Evolutionary conservation across 2,113 vertebrate species (phyloP).

Genomic region (Stigmatopora argus): DNA sequence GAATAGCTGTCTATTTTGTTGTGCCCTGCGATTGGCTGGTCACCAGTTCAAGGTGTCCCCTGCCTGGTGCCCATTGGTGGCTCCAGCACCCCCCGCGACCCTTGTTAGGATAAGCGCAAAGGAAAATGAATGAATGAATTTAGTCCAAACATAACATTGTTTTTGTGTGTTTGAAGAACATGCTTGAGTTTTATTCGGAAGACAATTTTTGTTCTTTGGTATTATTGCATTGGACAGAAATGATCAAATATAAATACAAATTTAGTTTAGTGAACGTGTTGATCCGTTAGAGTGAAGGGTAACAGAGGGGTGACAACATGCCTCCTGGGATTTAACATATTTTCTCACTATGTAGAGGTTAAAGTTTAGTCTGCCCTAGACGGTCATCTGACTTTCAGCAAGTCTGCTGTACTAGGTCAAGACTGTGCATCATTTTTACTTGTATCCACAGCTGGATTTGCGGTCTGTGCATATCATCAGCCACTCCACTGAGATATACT

Average conservation of each 20-base stretch:
- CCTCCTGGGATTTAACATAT: constrained; percentile 2
- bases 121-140: no score
- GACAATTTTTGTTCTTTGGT: not conserved
- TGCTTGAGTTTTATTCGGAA: not conserved
- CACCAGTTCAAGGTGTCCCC: no score
- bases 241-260: not conserved
- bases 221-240: not conserved
- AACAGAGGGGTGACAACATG: constrained; percentile 3
- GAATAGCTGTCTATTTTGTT: no score
- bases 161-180: not conserved
- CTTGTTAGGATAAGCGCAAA: no score
- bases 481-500: constrained; percentile 80
- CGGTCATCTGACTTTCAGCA: constrained; percentile 22
- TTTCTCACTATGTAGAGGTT: constrained; percentile 24
- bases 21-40: no score
- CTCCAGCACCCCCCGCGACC: no score
- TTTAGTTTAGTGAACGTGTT: not conserved
- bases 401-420: constrained; percentile 25
- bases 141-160: not conserved
- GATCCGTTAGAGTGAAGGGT: constrained; percentile 1
- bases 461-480: constrained; percentile 83
- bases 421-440: constrained; percentile 35
- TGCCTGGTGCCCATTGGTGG: no score
- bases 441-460: constrained; percentile 75
- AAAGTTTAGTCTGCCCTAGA: constrained; percentile 20